Evolutionary conservation across 2,888 invertebrate genomes (phyloP), one percentile per base, ranked within the genome.

Genomic region (Encarsia formosa): DNA sequence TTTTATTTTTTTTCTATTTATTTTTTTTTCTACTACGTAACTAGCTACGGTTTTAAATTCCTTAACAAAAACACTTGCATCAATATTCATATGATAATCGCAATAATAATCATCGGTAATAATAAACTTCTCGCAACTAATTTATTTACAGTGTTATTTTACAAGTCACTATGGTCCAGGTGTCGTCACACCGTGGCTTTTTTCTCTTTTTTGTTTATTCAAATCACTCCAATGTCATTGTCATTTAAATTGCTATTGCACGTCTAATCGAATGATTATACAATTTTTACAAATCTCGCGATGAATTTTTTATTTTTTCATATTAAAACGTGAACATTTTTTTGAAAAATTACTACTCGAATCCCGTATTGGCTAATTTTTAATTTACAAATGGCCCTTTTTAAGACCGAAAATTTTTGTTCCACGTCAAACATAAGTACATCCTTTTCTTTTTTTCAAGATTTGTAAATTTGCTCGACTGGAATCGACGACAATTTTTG

Each of bases 141-240:
- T 60, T 61, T 64, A 69, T 69, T 65, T 70, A 70, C 70, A 70
- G 57, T 61, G 59, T 60, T 54, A 54, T 54, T 41, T 42, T 54
- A 54, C 54, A 54, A 54, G 49, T 46, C 46, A 49, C 34, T 67
- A 68, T 68, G 56, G 40, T 68, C 65, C 66, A 67, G 56, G 52
- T 45, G 29, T 37, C 41, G 19, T 53, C 31, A 34, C 35, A 37
- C 37, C 31, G n/a, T n/a, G n/a, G n/a, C 35, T 23, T 16, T 20
- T 24, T 38, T 18, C 29, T 29, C 47, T 24, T 18, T 46, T 35
- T 40, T 22, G 37, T 44, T 54, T 54, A 41, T 54, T 46, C 54
- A 49, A 35, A 16, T 42, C 38, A 42, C 29, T 31, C 44, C 35
- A 48, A 15, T 13, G 32, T 8, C 5, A 41, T 43, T 37, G 37